Base-by-base conservation (phyloP, 2,888 invertebrate genomes). In the Pristionchus entomophagus region DNA sequence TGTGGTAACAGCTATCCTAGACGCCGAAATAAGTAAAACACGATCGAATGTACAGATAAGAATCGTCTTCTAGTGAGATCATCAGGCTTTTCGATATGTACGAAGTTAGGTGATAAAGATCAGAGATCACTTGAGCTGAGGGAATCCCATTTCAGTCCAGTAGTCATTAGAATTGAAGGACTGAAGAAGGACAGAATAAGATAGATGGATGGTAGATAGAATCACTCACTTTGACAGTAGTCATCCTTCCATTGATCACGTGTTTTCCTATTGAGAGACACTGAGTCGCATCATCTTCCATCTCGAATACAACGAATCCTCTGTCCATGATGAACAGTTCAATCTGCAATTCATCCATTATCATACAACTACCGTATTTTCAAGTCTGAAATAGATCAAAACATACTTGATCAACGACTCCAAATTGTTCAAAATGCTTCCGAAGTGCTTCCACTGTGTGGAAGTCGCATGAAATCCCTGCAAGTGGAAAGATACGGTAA, bases 301-400 rank as follows among this genome's bases (percentile, higher is more conserved):
- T 89, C 81, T 92, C 92, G 87, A 90, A 93, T 22, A 91, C 92
- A 45, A 93, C 90, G 87, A 92, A 93, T 19, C 92, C 93, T 69
- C 88, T 87, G 26, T 92, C 93, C 26, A 56, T 32, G n/a, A 80
- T 51, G 32, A 80, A 80, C 22, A 62, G 59, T 59, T 84, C 62
- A 69, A 84, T 84, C 59, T 84, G 45, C 4, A 84, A 69, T n/a
- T 17, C 29, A 4, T 12, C 19, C 26, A 78, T 1, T 22, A 45
- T 49, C n/a, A n/a, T n/a, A n/a, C n/a, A 5, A 49, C 26, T 32
- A 78, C 29, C 45, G 38, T 56, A 53, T 32, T 59, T 80, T 81
- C 80, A 53, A 69, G 62, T 56, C 51, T 38, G 22, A 22, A 45
- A 19, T 69, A 12, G 17, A n/a, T 1, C 26, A 22, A 17, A 38